A percentile compares a stretch with the other conserved stretches of the same genome.
Conservation (phyloP, 2,113 vertebrate genomes). For the Perca schrenkii region DNA sequence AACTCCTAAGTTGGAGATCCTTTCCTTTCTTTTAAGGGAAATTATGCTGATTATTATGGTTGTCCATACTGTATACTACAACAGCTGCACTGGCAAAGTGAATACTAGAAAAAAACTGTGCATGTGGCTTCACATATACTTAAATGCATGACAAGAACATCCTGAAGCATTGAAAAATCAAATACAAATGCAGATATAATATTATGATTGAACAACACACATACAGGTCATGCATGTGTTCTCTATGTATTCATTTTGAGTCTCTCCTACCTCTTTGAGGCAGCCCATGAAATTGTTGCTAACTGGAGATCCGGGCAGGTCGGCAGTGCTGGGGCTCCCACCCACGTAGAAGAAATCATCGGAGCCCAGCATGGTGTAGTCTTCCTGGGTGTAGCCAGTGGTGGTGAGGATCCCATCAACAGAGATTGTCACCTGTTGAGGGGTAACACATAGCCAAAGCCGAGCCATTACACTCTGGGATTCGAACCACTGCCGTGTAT, state of each 20-base stretch:
- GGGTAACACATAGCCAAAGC: slow-evolving; percentile 89
- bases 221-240: neutral
- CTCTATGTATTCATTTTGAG: neutral
- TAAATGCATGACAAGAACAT: neutral
- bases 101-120: neutral
- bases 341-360: slow-evolving; percentile 99
- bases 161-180: neutral
- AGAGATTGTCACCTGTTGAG: slow-evolving; percentile 95
- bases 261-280: slow-evolving; percentile 91
- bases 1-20: no score
- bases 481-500: slow-evolving; percentile 27
- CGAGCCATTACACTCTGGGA: slow-evolving; percentile 86
- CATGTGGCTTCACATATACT: neutral
- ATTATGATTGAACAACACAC: neutral
- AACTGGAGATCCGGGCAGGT: slow-evolving; percentile 96
- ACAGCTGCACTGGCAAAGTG: neutral
- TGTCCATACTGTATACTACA: slow-evolving; percentile 8
- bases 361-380: slow-evolving; percentile 99
- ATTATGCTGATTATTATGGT: slow-evolving; percentile 42
- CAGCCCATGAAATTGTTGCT: slow-evolving; percentile 99
- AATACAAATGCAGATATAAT: neutral
- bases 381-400: slow-evolving; percentile 98
- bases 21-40: slow-evolving; percentile 4
- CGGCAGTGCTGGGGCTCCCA: slow-evolving; percentile 96
- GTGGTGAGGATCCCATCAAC: slow-evolving; percentile 99